These are phyloP conservation scores for Melanerpes aurifrons DNA, from an alignment of 2,113 vertebrate genomes.

Conservation along the genomic window DNA sequence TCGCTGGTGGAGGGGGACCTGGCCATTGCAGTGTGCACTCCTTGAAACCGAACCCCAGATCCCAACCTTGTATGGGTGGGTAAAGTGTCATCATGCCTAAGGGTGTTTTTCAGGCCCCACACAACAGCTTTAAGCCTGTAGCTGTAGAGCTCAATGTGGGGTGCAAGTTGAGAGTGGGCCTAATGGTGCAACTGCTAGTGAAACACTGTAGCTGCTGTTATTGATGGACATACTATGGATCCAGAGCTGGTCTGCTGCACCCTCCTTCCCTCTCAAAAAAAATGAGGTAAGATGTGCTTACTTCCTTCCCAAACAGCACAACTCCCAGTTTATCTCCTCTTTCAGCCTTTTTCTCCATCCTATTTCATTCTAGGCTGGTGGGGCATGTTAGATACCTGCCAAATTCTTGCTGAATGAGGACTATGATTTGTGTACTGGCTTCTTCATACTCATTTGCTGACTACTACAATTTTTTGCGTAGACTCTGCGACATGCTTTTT, in stretches of 20 bases:
- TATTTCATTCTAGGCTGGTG: neutral
- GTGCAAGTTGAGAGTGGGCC: neutral
- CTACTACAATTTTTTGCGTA: slow-evolving; percentile 23
- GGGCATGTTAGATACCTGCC: slow-evolving; percentile 25
- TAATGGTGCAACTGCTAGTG: neutral
- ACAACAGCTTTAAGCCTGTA: accelerated
- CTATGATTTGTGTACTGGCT: slow-evolving; percentile 6
- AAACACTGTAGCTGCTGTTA: neutral
- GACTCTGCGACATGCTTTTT: slow-evolving; percentile 22
- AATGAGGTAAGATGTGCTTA: neutral
- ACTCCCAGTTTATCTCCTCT: neutral
- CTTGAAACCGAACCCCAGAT: neutral
- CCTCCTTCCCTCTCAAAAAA: neutral
- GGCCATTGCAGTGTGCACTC: neutral
- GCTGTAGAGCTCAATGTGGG: neutral
- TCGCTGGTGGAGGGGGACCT: neutral
- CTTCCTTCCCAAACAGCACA: neutral
- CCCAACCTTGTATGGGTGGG: neutral
- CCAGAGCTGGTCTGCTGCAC: accelerated
- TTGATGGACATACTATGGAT: neutral
- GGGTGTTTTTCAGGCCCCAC: neutral
- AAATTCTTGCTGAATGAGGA: slow-evolving; percentile 48
- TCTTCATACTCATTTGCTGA: slow-evolving; percentile 11
- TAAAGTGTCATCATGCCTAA: accelerated
- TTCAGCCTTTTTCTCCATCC: neutral